A percentile compares a stretch with the other conserved stretches of the same genome.
Conservation (phyloP, 2,888 invertebrate species). For the Leptopterna dolabrata region DNA sequence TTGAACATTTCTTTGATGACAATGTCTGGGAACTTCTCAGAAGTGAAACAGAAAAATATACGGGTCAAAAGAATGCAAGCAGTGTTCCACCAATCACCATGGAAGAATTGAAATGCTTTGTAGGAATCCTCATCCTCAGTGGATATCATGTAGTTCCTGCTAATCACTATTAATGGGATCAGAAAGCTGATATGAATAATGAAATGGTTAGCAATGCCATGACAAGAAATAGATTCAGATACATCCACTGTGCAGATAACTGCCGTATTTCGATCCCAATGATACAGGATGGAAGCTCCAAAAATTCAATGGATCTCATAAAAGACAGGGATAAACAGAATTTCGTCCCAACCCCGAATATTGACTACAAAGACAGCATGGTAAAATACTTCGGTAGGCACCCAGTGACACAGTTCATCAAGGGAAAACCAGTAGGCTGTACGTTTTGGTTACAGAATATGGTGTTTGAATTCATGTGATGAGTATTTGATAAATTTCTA, state of each 20-base stretch:
- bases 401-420: no score
- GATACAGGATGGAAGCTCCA: conserved; percentile 60
- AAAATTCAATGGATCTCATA: conserved; percentile 37
- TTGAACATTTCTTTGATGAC: background rate
- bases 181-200: conserved; percentile 26
- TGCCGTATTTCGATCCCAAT: conserved; percentile 28
- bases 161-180: conserved; percentile 32
- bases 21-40: background rate
- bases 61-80: background rate
- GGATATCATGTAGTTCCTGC: conserved; percentile 10
- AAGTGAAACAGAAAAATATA: no score
- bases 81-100: background rate
- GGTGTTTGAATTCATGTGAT: no score
- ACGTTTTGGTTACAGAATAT: no score
- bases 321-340: background rate
- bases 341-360: background rate
- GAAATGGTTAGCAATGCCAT: conserved; percentile 58
- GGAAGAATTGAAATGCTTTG: conserved; percentile 56
- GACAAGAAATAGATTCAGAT: conserved; percentile 59
- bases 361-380: background rate
- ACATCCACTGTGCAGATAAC: conserved; percentile 59
- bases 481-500: no score
- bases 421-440: no score
- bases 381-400: background rate
- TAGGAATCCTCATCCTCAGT: conserved; percentile 59